These are phyloP conservation scores for Rhodophaea formosa DNA, from an alignment of 2,888 invertebrate species.

Conservation along the genomic window DNA sequence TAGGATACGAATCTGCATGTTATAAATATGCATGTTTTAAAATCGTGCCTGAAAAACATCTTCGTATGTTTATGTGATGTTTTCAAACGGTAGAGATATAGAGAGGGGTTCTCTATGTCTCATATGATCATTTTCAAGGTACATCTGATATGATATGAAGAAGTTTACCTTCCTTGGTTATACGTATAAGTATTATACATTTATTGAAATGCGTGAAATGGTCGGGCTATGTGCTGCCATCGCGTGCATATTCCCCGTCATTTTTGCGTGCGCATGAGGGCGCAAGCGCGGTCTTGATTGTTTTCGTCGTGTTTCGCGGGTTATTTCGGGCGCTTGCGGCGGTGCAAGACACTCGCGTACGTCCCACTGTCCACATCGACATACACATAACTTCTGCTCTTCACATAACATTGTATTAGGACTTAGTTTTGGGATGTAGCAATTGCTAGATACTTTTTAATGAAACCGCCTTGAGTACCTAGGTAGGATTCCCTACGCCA, in stretches of 20 bases:
- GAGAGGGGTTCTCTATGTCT: too few relatives aligned
- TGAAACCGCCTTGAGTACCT: too few relatives aligned
- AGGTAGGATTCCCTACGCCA: too few relatives aligned
- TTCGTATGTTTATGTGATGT: too few relatives aligned
- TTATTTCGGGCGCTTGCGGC: slow-evolving; percentile 71
- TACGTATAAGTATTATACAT: too few relatives aligned
- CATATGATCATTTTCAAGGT: too few relatives aligned
- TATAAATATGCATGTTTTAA: too few relatives aligned
- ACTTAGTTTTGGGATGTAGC: neutral
- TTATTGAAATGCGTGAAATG: neutral
- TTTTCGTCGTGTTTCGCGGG: slow-evolving; percentile 79
- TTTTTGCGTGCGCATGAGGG: slow-evolving; percentile 69
- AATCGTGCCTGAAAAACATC: too few relatives aligned
- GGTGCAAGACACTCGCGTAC: slow-evolving; percentile 67
- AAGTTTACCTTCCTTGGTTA: too few relatives aligned
- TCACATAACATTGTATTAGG: neutral
- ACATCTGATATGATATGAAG: too few relatives aligned
- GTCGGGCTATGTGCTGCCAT: slow-evolving; percentile 32
- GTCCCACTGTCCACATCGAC: slow-evolving; percentile 58
- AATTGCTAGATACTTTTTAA: neutral
- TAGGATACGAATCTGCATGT: too few relatives aligned
- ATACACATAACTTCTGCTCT: slow-evolving; percentile 34
- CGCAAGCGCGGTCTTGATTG: slow-evolving; percentile 71
- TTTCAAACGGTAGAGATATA: too few relatives aligned
- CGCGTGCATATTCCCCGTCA: slow-evolving; percentile 64